These are phyloP conservation scores for Saccopteryx bilineata DNA, from an alignment of 2,113 vertebrate genomes.

Conservation along the genomic window DNA sequence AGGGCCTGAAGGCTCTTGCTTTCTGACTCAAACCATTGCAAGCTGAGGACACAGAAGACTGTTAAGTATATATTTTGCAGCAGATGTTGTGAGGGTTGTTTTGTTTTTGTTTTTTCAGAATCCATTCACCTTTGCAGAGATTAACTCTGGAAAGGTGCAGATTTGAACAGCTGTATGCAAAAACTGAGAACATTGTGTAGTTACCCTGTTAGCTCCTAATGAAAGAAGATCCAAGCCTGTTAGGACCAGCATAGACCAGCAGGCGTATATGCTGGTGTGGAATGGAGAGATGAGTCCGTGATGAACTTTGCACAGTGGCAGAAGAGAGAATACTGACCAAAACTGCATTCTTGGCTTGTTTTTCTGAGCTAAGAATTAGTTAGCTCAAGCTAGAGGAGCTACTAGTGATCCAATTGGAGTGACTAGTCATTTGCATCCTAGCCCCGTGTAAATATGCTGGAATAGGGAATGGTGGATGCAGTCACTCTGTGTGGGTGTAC, in stretches of 20 bases:
- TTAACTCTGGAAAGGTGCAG: not conserved
- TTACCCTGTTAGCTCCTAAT: not conserved
- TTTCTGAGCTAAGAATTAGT: not conserved
- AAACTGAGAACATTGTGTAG: not conserved
- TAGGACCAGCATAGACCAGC: rapidly evolving
- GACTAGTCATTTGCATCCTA: not conserved
- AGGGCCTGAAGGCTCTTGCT: not conserved
- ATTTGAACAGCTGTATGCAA: not conserved
- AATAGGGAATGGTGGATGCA: not conserved
- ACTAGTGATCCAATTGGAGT: not conserved
- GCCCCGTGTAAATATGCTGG: not conserved
- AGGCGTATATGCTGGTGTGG: not conserved
- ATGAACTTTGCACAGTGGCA: not conserved
- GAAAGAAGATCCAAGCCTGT: not conserved
- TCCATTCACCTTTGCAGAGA: not conserved
- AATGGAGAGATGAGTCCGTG: not conserved
- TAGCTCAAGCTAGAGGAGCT: not conserved
- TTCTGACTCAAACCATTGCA: not conserved
- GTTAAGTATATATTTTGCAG: not conserved
- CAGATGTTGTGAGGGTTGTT: not conserved
- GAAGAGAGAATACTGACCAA: not conserved
- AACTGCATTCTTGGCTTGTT: not conserved
- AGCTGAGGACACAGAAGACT: not conserved
- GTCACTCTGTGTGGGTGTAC: not conserved
- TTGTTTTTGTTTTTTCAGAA: not conserved